A percentile compares a stretch with the other conserved stretches of the same genome.
phyloP scores from a whole-genome alignment of 2,797 vertebrate genomes.

The Philypnodon macrostomus region DNA sequence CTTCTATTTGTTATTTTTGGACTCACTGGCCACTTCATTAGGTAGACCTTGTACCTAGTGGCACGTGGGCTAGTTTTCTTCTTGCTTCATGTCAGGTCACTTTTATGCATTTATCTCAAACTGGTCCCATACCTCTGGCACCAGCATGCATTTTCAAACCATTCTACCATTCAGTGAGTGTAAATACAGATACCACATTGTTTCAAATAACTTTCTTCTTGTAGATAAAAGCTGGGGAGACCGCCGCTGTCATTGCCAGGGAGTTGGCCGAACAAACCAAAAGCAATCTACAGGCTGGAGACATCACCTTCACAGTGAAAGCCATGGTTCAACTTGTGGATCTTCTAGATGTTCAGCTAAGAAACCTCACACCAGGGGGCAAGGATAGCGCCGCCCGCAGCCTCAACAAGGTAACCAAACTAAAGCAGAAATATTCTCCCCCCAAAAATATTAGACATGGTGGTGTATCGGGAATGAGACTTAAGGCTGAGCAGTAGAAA shows the following conservation, averaged over 20 bases:
- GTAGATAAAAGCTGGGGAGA: constrained; percentile 91
- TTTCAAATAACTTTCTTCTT: constrained; percentile 3
- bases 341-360: constrained; percentile 91
- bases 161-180: no score
- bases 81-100: no score
- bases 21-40: no score
- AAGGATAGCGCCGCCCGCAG: constrained; percentile 96
- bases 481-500: constrained; percentile 34
- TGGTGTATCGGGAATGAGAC: constrained; percentile 3
- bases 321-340: constrained; percentile 96
- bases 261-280: constrained; percentile 94
- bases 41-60: no score
- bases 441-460: neutral
- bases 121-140: no score
- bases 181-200: no score
- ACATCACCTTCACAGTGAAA: constrained; percentile 90
- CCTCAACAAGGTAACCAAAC: constrained; percentile 88
- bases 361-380: constrained; percentile 93
- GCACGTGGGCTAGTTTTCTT: no score
- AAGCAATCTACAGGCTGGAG: constrained; percentile 88
- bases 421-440: neutral
- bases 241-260: constrained; percentile 92
- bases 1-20: no score
- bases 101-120: no score
- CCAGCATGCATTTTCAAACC: no score